Evolutionary conservation across 2,797 vertebrate species (phyloP).

Genomic region (Podargus strigoides): DNA sequence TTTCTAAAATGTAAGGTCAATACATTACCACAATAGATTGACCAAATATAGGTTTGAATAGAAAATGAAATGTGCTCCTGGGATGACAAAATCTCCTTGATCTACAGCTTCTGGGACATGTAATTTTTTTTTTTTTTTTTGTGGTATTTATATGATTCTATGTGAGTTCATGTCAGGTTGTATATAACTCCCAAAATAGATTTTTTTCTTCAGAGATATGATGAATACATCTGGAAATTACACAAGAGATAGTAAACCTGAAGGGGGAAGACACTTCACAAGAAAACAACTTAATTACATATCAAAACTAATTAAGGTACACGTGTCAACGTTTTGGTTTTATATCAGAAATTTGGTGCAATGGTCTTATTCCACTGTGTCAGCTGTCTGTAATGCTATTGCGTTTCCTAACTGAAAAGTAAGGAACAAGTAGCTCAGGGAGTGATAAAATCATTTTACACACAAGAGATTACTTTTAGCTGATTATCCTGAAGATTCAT

Average conservation of each 20-base stretch:
- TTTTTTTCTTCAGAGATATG: background rate
- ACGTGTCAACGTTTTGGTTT: background rate
- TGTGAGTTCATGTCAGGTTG: background rate
- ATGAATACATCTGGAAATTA: background rate
- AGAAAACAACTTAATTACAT: constrained; percentile 47
- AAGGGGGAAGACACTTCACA: background rate
- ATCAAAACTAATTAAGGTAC: constrained; percentile 46
- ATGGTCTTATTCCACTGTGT: background rate
- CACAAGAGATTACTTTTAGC: background rate
- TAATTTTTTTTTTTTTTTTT: background rate
- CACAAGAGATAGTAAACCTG: background rate
- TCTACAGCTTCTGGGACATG: background rate
- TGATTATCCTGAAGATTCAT: background rate
- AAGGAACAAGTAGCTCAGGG: background rate
- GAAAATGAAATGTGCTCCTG: background rate
- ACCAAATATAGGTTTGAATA: background rate
- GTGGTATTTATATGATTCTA: background rate
- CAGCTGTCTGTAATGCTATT: background rate
- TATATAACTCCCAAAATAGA: background rate
- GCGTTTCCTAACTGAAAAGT: background rate
- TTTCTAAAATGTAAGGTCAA: background rate
- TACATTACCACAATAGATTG: background rate
- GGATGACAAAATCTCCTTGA: background rate
- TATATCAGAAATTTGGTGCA: background rate
- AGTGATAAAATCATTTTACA: background rate